phyloP scores from a whole-genome alignment of 2,888 invertebrate genomes.

The Drosophila anceps region DNA sequence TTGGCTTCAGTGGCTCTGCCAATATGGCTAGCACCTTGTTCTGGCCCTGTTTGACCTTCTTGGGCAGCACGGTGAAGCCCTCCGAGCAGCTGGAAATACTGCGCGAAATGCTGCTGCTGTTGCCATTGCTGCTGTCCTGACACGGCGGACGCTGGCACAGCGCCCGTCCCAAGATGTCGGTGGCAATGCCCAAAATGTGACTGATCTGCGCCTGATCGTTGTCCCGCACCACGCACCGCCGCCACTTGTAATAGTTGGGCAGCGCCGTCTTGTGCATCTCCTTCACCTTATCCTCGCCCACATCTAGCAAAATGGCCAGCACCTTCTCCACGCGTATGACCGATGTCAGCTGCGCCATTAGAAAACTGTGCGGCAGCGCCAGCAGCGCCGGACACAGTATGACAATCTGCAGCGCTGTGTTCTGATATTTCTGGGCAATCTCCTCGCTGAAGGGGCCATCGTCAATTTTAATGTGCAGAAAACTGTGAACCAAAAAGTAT shows the following conservation, averaged over 20 bases:
- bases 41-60: conserved; percentile 88
- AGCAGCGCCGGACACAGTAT: conserved; percentile 92
- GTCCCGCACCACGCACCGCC: conserved; percentile 91
- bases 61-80: conserved; percentile 85
- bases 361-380: conserved; percentile 85
- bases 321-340: conserved; percentile 89
- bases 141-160: conserved; percentile 87
- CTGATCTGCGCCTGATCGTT: conserved; percentile 94
- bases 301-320: conserved; percentile 92
- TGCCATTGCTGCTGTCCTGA: conserved; percentile 86
- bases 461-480: conserved; percentile 91
- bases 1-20: conserved; percentile 91
- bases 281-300: conserved; percentile 90
- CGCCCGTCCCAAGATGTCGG: conserved; percentile 90
- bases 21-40: conserved; percentile 92
- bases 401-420: conserved; percentile 91
- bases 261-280: conserved; percentile 90
- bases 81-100: conserved; percentile 84
- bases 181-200: conserved; percentile 93
- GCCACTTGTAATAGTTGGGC: conserved; percentile 92
- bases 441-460: conserved; percentile 87
- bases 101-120: conserved; percentile 86
- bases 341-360: conserved; percentile 83
- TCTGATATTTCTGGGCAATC: conserved; percentile 86
- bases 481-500: too few relatives aligned